phyloP scores from a whole-genome alignment of 1,140 invertebrate species.

The Diachasmimorpha longicaudata region DNA sequence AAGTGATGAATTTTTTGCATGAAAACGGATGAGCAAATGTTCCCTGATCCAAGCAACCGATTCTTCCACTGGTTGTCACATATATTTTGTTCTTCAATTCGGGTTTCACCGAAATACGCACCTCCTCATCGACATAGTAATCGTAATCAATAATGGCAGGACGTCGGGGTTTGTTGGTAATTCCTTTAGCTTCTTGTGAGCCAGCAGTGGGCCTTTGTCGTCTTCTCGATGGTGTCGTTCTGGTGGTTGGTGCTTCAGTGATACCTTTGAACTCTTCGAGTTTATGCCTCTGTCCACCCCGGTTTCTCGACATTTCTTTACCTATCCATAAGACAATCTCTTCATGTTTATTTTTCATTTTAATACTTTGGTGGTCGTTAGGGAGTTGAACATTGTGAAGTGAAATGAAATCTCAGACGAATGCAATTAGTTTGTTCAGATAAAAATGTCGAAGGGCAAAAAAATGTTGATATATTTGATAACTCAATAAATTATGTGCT shows the following conservation, averaged over 20 bases:
- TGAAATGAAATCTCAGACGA: background rate
- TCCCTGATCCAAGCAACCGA: slow-evolving; percentile 84
- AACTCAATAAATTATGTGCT: no score
- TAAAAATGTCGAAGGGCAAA: no score
- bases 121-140: slow-evolving; percentile 72
- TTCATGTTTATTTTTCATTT: background rate
- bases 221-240: slow-evolving; percentile 43
- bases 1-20: slow-evolving; percentile 88
- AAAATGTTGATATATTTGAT: no score
- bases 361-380: background rate
- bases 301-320: background rate
- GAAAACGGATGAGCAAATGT: slow-evolving; percentile 88
- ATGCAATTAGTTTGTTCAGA: no score
- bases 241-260: slow-evolving; percentile 36
- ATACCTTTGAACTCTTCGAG: slow-evolving; percentile 35
- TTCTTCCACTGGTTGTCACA: slow-evolving; percentile 63
- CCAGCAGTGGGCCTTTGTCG: slow-evolving; percentile 39
- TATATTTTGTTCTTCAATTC: slow-evolving; percentile 67
- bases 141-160: slow-evolving; percentile 66
- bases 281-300: slow-evolving; percentile 9
- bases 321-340: slow-evolving; percentile 7
- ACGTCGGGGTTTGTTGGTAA: slow-evolving; percentile 48
- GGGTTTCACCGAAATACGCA: slow-evolving; percentile 64
- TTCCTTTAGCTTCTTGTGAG: slow-evolving; percentile 38
- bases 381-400: background rate